These are phyloP conservation scores for Actenoides lindsayi DNA, from an alignment of 2,113 vertebrate species.

Conservation along the genomic window DNA sequence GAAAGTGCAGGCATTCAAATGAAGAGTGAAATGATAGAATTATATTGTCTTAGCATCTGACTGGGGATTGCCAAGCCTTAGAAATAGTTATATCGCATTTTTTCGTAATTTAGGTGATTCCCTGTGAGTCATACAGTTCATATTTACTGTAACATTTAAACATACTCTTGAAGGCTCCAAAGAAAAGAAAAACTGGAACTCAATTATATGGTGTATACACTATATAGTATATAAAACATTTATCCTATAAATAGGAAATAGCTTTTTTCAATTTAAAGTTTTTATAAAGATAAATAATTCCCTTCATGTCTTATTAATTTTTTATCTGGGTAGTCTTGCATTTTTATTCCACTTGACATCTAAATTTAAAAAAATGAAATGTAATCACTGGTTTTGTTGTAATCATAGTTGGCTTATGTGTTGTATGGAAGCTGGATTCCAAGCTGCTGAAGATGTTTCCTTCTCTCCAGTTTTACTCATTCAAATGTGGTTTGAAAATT, in stretches of 20 bases:
- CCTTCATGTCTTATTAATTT: neutral
- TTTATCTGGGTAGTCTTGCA: neutral
- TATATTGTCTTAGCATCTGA: neutral
- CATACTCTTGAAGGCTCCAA: neutral
- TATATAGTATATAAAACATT: neutral
- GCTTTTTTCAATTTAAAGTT: neutral
- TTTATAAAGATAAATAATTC: neutral
- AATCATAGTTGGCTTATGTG: neutral
- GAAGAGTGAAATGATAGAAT: neutral
- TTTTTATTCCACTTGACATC: neutral
- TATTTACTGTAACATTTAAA: neutral
- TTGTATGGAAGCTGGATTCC: neutral
- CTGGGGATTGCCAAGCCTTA: neutral
- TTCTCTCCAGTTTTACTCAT: neutral
- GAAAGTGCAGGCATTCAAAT: neutral
- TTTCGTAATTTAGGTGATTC: neutral
- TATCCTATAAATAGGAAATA: neutral
- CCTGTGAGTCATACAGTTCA: neutral
- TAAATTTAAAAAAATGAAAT: neutral
- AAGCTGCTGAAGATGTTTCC: neutral
- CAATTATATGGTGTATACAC: neutral
- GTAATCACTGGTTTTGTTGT: neutral
- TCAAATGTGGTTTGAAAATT: neutral
- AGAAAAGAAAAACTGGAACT: neutral
- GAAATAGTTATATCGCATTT: neutral